Evolutionary conservation across 2,888 invertebrate genomes (phyloP).

Genomic region (Tenodera sinensis): DNA sequence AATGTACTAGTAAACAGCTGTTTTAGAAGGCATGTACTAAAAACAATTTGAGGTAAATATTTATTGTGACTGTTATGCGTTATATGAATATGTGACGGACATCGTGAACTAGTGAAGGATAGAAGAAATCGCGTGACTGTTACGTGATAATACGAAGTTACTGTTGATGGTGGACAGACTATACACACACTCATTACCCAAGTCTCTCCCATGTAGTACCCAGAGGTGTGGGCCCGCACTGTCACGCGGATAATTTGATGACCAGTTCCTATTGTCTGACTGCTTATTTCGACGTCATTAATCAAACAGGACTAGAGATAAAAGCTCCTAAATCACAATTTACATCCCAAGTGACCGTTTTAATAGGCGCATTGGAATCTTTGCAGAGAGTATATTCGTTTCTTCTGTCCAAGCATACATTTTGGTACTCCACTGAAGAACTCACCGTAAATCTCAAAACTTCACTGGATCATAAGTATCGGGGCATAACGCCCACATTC

Average conservation of each 20-base stretch:
- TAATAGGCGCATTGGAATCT: not conserved
- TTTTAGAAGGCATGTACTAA: too few relatives aligned
- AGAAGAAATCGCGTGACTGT: too few relatives aligned
- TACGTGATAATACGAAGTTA: too few relatives aligned
- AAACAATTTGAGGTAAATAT: too few relatives aligned
- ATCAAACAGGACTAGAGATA: not conserved
- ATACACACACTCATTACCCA: not conserved
- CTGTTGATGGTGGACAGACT: not conserved
- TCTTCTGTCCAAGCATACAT: not conserved
- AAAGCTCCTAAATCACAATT: not conserved
- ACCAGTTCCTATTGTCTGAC: not conserved
- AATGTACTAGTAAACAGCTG: too few relatives aligned
- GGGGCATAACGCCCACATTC: too few relatives aligned
- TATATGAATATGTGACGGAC: too few relatives aligned
- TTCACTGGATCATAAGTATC: too few relatives aligned
- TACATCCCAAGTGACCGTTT: not conserved
- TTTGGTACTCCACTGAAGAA: too few relatives aligned
- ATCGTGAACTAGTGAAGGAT: too few relatives aligned
- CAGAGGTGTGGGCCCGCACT: not conserved
- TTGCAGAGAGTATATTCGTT: not conserved
- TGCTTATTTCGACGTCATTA: not conserved
- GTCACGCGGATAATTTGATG: not conserved
- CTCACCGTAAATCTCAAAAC: too few relatives aligned
- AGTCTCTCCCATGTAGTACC: not conserved
- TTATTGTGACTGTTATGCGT: too few relatives aligned